Evolutionary conservation across 2,888 invertebrate genomes (phyloP), one percentile per base, ranked within the genome.

Genomic region (Aspidiotus destructor): DNA sequence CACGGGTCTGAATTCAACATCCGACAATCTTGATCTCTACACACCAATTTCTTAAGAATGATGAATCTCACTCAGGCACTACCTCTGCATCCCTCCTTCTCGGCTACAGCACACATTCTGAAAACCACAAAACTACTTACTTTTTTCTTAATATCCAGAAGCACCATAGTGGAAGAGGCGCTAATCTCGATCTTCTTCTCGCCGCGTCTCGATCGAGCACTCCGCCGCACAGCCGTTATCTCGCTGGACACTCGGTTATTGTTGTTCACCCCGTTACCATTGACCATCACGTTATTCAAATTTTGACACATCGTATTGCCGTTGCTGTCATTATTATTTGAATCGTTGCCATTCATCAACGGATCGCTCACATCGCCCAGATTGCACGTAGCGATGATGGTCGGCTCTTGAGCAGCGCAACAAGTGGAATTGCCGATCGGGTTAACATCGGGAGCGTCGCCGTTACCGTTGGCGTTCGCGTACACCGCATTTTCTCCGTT

Each of bases 121-220:
- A 48, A 6, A 48, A 48, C 10, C 48, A 48, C 10, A 62, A 62
- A n/a, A 5, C n/a, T 13, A 16, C 72, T 73, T 72, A 79, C 79
- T 75, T 77, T 74, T 17, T 79, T 73, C 73, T 80, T 80, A 53
- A 80, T 75, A 60, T 79, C 78, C 70, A 76, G 75, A 6, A 80
- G 73, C 6, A 78, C 79, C 58, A 76, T 73, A 41, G 73, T 73
- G 0, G 80, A 79, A 0, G 79, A 78, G 1, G 79, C 78, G 41
- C 72, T 74, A 15, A 80, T 72, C 70, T 79, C 77, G 16, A 80
- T 72, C 70, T 78, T 77, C 70, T 78, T 77, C 71, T 79, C 79
- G 10, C 79, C 79, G 68, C 75, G 76, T 61, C 79, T 74, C 60
- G 77, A 76, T 40, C 80, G 72, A 15, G 77, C 75, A 72, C 79